Evolutionary conservation across 1,140 invertebrate species (phyloP).

Genomic region (Psilanteris sp.): DNA sequence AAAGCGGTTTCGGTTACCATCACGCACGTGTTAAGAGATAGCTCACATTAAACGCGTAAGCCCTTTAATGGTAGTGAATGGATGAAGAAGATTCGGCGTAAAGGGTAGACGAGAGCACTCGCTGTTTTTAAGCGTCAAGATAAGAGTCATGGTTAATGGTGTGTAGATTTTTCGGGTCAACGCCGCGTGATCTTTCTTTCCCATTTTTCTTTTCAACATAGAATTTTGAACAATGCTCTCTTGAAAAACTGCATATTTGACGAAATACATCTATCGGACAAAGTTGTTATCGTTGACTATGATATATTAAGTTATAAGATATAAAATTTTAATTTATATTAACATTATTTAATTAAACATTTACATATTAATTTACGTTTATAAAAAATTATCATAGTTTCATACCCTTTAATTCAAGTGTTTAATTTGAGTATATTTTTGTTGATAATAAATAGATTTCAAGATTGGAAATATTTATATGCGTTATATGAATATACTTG

Average conservation of each 20-base stretch:
- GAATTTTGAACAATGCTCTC: slow-evolving; percentile 46
- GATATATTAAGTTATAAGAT: slow-evolving; percentile 10
- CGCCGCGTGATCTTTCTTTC: slow-evolving; percentile 31
- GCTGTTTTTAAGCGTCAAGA: slow-evolving; percentile 73
- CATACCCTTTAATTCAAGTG: no score
- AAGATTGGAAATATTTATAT: no score
- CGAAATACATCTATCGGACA: slow-evolving; percentile 5
- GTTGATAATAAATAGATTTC: no score
- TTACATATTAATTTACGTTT: no score
- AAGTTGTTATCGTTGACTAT: slow-evolving; percentile 1
- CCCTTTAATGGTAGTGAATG: slow-evolving; percentile 61
- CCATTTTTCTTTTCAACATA: slow-evolving; percentile 32
- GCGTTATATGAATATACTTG: no score
- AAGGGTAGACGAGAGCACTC: slow-evolving; percentile 57
- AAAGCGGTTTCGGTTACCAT: slow-evolving; percentile 58
- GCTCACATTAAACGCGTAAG: slow-evolving; percentile 53
- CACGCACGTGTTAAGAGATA: slow-evolving; percentile 70
- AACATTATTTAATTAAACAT: no score
- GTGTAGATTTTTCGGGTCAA: slow-evolving; percentile 65
- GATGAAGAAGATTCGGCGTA: slow-evolving; percentile 59
- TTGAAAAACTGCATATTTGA: slow-evolving; percentile 14
- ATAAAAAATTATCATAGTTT: no score
- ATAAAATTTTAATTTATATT: no score
- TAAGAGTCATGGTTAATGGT: slow-evolving; percentile 70
- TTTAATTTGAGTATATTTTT: no score